phyloP scores from a whole-genome alignment of 2,888 invertebrate genomes.

The Heliconius erato region DNA sequence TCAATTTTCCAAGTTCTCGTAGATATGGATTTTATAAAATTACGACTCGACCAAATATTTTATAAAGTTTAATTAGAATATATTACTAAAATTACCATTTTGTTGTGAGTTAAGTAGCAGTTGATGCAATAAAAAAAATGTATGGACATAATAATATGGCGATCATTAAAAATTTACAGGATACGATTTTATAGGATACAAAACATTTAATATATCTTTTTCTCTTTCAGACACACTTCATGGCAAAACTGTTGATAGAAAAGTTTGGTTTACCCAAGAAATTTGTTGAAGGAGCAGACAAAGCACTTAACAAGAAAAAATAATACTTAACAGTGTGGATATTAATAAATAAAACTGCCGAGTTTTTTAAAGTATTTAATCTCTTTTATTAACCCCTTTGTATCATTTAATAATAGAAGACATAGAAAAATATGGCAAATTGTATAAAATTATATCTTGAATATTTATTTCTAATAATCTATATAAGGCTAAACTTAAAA shows the following conservation, averaged over 20 bases:
- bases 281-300: conserved; percentile 91
- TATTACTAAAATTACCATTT: too few relatives aligned
- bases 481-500: conserved; percentile 9
- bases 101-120: too few relatives aligned
- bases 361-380: conserved; percentile 42
- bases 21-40: too few relatives aligned
- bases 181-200: too few relatives aligned
- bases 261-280: conserved; percentile 92
- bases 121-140: too few relatives aligned
- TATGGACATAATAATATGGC: too few relatives aligned
- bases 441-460: conserved; percentile 3
- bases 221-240: conserved; percentile 76
- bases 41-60: too few relatives aligned
- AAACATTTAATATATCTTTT: conserved; percentile 1
- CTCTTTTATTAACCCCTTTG: conserved; percentile 46
- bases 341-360: conserved; percentile 47
- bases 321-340: conserved; percentile 49
- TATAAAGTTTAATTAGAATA: too few relatives aligned
- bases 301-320: conserved; percentile 89
- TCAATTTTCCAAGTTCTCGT: too few relatives aligned
- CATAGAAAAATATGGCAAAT: conserved; percentile 33
- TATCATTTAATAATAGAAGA: conserved; percentile 14
- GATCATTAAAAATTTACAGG: too few relatives aligned
- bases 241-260: conserved; percentile 86
- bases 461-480: neutral